Conservation (phyloP, 2,888 invertebrate species). For the Cheiracanthium punctorium region DNA sequence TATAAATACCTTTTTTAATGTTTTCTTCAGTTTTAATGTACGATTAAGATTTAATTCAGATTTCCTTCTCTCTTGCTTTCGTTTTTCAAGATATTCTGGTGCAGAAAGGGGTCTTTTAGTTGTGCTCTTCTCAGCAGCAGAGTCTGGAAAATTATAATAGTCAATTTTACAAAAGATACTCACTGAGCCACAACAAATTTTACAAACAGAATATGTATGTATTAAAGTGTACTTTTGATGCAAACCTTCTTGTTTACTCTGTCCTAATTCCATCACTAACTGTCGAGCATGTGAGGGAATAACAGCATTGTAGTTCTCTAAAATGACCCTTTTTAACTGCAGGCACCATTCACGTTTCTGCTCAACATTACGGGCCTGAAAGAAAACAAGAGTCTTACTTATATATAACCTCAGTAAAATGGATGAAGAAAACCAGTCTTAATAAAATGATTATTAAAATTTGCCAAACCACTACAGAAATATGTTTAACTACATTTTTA, state of each 20-base stretch:
- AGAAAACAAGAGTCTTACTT: slow-evolving; percentile 18
- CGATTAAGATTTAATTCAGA: slow-evolving; percentile 70
- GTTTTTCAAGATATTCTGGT: slow-evolving; percentile 91
- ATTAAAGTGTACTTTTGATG: neutral
- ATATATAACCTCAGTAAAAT: no score
- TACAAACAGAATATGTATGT: neutral
- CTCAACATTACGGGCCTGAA: slow-evolving; percentile 84
- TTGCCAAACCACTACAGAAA: neutral
- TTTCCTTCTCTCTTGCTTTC: slow-evolving; percentile 79
- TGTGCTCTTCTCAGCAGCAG: slow-evolving; percentile 80
- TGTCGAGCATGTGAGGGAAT: slow-evolving; percentile 96
- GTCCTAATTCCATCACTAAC: slow-evolving; percentile 91
- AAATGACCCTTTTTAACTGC: slow-evolving; percentile 89
- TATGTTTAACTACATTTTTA: neutral
- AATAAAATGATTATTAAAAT: neutral
- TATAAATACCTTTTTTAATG: slow-evolving; percentile 39
- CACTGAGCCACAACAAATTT: no score
- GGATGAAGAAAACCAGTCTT: no score
- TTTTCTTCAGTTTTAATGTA: slow-evolving; percentile 71
- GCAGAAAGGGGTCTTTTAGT: slow-evolving; percentile 87
- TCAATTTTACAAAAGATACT: no score
- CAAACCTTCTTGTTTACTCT: slow-evolving; percentile 80
- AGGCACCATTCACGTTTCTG: slow-evolving; percentile 91
- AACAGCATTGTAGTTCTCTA: slow-evolving; percentile 93
- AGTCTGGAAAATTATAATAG: slow-evolving; percentile 75